These are phyloP conservation scores for Cossypha dichroa DNA, from an alignment of 2,797 vertebrate species.

Conservation along the genomic window DNA sequence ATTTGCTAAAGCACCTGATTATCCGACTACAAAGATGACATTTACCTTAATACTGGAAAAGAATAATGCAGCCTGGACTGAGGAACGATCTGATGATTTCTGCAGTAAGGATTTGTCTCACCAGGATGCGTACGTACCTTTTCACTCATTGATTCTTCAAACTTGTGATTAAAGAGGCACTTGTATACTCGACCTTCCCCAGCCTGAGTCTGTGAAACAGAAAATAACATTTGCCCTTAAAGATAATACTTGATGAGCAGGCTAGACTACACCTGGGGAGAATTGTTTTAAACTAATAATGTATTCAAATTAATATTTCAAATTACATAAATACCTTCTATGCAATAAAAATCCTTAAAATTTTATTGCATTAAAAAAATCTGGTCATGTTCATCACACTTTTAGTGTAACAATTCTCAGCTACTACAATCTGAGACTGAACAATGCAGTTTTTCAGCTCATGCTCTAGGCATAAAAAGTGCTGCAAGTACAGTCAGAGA, in stretches of 20 bases:
- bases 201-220: constrained; percentile 84
- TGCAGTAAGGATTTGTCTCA: not conserved
- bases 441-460: not conserved
- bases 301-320: not conserved
- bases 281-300: not conserved
- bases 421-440: not conserved
- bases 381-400: not conserved
- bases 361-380: not conserved
- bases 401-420: not conserved
- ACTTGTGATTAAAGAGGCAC: constrained; percentile 99
- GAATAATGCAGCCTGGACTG: not conserved
- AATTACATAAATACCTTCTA: not conserved
- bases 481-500: not conserved
- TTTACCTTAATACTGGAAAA: not conserved
- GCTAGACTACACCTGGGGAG: not conserved
- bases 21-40: not conserved
- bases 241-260: not conserved
- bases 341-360: not conserved
- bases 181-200: constrained; percentile 97
- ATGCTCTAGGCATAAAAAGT: not conserved
- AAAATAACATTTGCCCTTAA: constrained; percentile 3
- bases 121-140: constrained; percentile 78
- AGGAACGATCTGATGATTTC: not conserved
- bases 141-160: constrained; percentile 96
- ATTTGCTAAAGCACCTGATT: not conserved